Conservation (phyloP, 92 coral and sea anemone genomes). For the Umimayanthus kanabou region DNA sequence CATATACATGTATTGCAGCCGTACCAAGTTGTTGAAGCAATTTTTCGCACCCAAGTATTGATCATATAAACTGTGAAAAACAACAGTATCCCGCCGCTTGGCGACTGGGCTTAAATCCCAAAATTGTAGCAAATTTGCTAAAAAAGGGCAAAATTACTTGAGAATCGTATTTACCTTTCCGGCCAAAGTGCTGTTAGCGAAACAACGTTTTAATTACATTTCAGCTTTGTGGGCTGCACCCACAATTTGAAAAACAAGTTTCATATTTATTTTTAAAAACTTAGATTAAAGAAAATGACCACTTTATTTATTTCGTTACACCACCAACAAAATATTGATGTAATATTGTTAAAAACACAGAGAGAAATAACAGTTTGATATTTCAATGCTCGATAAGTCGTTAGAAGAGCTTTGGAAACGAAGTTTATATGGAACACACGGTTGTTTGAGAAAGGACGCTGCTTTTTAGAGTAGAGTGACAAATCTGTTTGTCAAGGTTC, state of each 20-base stretch:
- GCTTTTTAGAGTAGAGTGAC: not conserved
- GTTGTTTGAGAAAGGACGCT: not conserved
- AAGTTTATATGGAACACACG: not conserved
- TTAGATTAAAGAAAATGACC: not conserved
- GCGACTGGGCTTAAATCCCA: not conserved
- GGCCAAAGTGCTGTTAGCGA: not conserved
- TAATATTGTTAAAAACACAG: not conserved
- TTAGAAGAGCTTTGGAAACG: not conserved
- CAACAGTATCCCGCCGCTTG: not conserved
- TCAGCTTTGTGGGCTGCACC: not conserved
- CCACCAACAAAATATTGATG: not conserved
- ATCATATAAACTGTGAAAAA: not conserved
- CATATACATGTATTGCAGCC: not conserved
- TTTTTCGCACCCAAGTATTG: not conserved
- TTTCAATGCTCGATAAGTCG: not conserved
- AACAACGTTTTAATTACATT: not conserved
- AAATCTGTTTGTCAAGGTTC: not conserved
- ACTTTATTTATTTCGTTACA: not conserved
- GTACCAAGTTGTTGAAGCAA: not conserved
- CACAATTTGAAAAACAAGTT: not conserved
- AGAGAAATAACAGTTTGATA: not conserved
- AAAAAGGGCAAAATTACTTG: slow-evolving; percentile 20
- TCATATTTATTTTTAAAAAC: slow-evolving; percentile 4
- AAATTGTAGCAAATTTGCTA: not conserved
- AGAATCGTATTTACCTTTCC: not conserved